These are phyloP conservation scores for Eueremaeus valkanovi DNA, from an alignment of 2,888 invertebrate genomes.

Conservation along the genomic window DNA sequence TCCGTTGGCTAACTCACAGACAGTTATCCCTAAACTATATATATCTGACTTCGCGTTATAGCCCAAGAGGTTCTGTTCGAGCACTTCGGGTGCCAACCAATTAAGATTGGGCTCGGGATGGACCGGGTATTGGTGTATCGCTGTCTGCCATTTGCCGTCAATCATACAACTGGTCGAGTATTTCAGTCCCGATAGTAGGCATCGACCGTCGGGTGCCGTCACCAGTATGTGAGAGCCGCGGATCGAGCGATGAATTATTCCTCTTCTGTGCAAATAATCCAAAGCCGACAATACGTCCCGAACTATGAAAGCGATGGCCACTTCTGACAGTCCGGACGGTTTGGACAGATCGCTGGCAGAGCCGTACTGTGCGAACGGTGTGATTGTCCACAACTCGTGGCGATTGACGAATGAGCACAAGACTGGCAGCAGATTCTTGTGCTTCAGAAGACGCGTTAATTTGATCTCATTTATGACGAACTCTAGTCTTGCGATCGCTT, in stretches of 20 bases:
- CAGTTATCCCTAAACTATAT: conserved; percentile 81
- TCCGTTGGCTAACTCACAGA: conserved; percentile 84
- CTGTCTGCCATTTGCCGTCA: conserved; percentile 65
- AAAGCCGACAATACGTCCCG: conserved; percentile 73
- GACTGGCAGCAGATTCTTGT: conserved; percentile 71
- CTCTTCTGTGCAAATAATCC: conserved; percentile 76
- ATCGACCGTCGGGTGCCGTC: conserved; percentile 63
- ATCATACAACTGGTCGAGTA: conserved; percentile 69
- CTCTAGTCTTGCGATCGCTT: conserved; percentile 19
- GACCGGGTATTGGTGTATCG: conserved; percentile 70
- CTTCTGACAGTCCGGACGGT: conserved; percentile 68
- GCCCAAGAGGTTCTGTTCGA: conserved; percentile 80
- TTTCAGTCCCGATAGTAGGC: conserved; percentile 71
- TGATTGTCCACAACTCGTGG: conserved; percentile 71
- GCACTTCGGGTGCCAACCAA: conserved; percentile 86
- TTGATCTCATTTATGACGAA: conserved; percentile 61
- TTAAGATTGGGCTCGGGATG: conserved; percentile 68
- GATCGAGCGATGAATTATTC: conserved; percentile 63
- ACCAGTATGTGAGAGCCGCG: conserved; percentile 78
- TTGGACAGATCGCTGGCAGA: conserved; percentile 34
- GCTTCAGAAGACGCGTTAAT: conserved; percentile 69
- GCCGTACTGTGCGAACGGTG: conserved; percentile 72
- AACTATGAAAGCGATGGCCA: conserved; percentile 72
- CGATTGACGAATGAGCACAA: conserved; percentile 71
- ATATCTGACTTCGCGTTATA: conserved; percentile 86